Conservation (phyloP, 2,888 invertebrate species). For the Neocrepidodera transversa region DNA sequence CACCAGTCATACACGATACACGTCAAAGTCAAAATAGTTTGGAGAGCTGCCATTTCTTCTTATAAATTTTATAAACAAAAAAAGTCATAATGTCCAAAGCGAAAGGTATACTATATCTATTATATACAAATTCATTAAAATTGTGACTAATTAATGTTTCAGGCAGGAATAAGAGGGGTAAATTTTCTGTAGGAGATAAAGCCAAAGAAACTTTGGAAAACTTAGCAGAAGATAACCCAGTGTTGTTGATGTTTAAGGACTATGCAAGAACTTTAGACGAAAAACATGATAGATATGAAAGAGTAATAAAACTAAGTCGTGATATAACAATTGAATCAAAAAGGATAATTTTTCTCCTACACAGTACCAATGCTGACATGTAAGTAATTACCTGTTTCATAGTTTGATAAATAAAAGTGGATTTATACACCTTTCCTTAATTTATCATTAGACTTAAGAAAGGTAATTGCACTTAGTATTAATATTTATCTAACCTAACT, state of each 20-base stretch:
- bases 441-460: too few relatives aligned
- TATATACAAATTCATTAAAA: background rate
- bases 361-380: conserved; percentile 68
- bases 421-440: too few relatives aligned
- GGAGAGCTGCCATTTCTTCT: too few relatives aligned
- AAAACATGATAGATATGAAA: conserved; percentile 84
- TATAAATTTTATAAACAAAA: too few relatives aligned
- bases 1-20: too few relatives aligned
- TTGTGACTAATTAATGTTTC: conserved; percentile 13
- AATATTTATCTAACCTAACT: too few relatives aligned
- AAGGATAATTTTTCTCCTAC: conserved; percentile 84
- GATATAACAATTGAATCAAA: conserved; percentile 92
- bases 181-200: conserved; percentile 58
- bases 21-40: too few relatives aligned
- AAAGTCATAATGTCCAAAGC: conserved; percentile 32
- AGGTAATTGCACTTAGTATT: too few relatives aligned
- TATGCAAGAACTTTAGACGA: conserved; percentile 73
- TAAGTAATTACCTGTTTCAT: too few relatives aligned
- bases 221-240: conserved; percentile 62
- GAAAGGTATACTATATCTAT: conserved; percentile 24
- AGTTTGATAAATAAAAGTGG: too few relatives aligned
- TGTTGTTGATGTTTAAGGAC: conserved; percentile 69
- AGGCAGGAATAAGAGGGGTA: conserved; percentile 40
- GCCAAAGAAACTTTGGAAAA: conserved; percentile 59
- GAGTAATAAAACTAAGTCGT: conserved; percentile 80